Evolutionary conservation across 2,888 invertebrate genomes (phyloP), one percentile per base, ranked within the genome.

Genomic region (Macrophya alboannulata): DNA sequence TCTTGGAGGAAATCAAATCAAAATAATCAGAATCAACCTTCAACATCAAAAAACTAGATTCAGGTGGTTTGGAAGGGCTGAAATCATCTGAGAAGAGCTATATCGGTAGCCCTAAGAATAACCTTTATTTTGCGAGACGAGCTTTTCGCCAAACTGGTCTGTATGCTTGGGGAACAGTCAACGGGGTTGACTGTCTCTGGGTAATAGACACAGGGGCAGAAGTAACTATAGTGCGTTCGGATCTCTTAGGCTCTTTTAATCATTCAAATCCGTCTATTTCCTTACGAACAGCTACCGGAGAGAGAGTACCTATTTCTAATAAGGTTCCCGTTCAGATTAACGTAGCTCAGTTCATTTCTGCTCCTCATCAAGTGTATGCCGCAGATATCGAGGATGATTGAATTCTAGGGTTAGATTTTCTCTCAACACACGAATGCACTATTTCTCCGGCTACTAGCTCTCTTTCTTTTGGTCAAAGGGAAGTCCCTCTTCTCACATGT

Each of bases 321-420:
- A 31, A 68, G 21, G 25, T 68, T 25, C 12, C 12, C 5, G 65
- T 68, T 25, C 12, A 68, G 25, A 68, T 68, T 12, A 31, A 31
- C 25, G 21, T 68, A 6, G 21, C 31, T 12, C 5, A 31, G 0
- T 25, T n/a, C 8, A 25, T 65, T 6, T 4, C 10, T 1, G 4
- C 65, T 65, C 12, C 65, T 4, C 25, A 65, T 31, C 2, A 65
- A 1, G 65, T 65, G 25, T 65, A n/a, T 21, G 31, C 25, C 25
- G 71, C 71, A 8, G 71, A 71, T 40, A 71, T 71, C 4, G 71
- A 15, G 9, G 71, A 71, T 12, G 71, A 71, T 31, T 40, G 71
- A 12, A 71, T 71, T 43, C 40, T 71, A 17, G 71, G 71, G n/a
- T 15, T 72, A 72, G 40, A 72, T 72, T 72, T 72, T 17, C 72